phyloP scores from a whole-genome alignment of 1,140 invertebrate species.

The Dendrolimus kikuchii region DNA sequence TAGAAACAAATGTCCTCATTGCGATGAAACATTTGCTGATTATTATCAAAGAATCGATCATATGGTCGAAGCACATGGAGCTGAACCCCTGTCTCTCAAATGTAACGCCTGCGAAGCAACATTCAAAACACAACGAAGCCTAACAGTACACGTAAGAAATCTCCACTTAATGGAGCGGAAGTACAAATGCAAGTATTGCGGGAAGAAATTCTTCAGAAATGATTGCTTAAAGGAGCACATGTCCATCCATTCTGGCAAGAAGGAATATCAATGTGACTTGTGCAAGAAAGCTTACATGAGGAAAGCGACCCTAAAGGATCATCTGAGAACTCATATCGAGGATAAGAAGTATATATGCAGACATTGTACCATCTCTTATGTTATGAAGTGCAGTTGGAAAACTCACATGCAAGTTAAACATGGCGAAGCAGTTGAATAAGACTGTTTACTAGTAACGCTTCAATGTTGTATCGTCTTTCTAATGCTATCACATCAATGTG shows the following conservation, averaged over 20 bases:
- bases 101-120: conserved; percentile 45
- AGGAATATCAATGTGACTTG: conserved; percentile 5
- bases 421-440: too few relatives aligned
- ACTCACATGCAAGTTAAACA: too few relatives aligned
- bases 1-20: conserved; percentile 40
- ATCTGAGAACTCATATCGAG: conserved; percentile 2
- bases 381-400: too few relatives aligned
- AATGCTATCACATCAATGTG: too few relatives aligned
- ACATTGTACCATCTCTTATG: too few relatives aligned
- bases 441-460: too few relatives aligned
- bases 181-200: conserved; percentile 7
- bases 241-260: conserved; percentile 3
- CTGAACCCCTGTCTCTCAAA: conserved; percentile 23
- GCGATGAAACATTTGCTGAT: conserved; percentile 35
- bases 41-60: conserved; percentile 37
- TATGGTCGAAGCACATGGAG: conserved; percentile 34
- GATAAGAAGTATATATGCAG: too few relatives aligned
- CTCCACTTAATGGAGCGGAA: conserved; percentile 46
- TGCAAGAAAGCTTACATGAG: conserved; percentile 5
- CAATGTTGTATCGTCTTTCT: too few relatives aligned
- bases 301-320: conserved; percentile 1
- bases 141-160: conserved; percentile 37
- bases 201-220: conserved; percentile 10
- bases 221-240: background rate
- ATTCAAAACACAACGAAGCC: conserved; percentile 33